Percentiles rank a stretch among this genome's conserved stretches.
phyloP scores from a whole-genome alignment of 2,797 vertebrate genomes.

The Scyliorhinus canicula region DNA sequence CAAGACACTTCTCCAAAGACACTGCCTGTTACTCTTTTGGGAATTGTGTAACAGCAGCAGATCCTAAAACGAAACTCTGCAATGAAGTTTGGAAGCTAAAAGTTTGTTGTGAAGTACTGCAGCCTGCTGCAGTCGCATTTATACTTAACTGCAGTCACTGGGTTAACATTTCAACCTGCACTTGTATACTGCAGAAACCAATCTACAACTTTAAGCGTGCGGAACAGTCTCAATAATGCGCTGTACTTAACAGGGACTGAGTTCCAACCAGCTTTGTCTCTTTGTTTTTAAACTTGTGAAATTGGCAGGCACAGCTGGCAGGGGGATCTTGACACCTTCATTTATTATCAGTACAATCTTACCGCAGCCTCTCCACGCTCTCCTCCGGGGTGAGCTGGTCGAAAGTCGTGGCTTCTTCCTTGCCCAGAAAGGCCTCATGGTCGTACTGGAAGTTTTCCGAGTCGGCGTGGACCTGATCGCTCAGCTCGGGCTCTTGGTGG shows the following conservation, averaged over 20 bases:
- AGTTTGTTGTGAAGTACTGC: neutral
- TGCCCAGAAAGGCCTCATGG: constrained; percentile 92
- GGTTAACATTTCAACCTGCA: neutral
- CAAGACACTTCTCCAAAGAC: constrained; percentile 13
- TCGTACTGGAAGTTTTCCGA: constrained; percentile 82
- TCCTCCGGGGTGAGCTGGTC: constrained; percentile 89
- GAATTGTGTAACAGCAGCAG: neutral
- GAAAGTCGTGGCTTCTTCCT: constrained; percentile 85
- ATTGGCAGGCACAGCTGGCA: neutral
- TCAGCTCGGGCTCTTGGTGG: constrained; percentile 63
- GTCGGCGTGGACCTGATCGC: constrained; percentile 67
- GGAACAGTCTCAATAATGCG: neutral
- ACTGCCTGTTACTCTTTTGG: neutral
- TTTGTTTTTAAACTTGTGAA: neutral
- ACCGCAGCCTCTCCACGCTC: constrained; percentile 83
- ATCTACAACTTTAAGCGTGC: neutral
- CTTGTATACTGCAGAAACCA: neutral
- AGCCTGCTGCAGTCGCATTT: too few species aligned
- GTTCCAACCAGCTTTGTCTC: neutral
- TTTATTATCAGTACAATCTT: constrained; percentile 48
- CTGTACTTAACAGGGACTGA: neutral
- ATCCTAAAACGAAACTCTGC: neutral
- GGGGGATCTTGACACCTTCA: too few species aligned
- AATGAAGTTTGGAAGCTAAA: neutral
- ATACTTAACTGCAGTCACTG: too few species aligned